Evolutionary conservation across 2,888 invertebrate species (phyloP), one percentile per base, ranked within the genome.

Genomic region (Volucella inflata): DNA sequence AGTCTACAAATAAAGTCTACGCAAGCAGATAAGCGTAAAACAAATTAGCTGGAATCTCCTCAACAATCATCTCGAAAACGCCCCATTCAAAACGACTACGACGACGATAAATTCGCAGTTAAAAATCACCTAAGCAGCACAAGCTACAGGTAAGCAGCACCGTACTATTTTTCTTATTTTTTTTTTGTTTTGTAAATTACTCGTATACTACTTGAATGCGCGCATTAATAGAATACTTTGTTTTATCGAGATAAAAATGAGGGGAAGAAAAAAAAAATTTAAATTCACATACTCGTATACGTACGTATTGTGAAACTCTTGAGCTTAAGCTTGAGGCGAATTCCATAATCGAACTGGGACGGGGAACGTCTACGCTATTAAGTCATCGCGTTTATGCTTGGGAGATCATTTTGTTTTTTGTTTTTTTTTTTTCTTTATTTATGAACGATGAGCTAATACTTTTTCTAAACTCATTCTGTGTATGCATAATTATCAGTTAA

Each of bases 391-490:
- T 51, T 30, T 62, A 17, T 30, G 72, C 60, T 59, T 67, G 50
- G 16, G 62, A 75, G 77, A 81, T 77, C 62, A 14, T 60, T 53
- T n/a, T n/a, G n/a, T n/a, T n/a, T n/a, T 68, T 77, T 6, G 30
- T 30, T 6, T 30, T 30, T 30, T 30, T 21, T 21, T 21, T 21
- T 30, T n/a, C n/a, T 30, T 30, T 30, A 70, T 75, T 78, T 59
- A 57, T 65, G 65, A 65, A 64, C 65, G 82, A 82, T 87, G 87
- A 87, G 87, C 68, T 87, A 82, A 87, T 82, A 60, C 51, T 51
- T 42, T 10, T 42, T 2, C 59, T 75, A 17, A 60, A 36, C 36
- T 30, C 38, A 67, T 40, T 16, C 38, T 4, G 55, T 70, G 36
- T 57, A 16, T 65, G 50, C 65, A 57, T 57, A 79, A 50, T 62